phyloP scores from a whole-genome alignment of 2,797 vertebrate species.

The Rhinatrema bivittatum region DNA sequence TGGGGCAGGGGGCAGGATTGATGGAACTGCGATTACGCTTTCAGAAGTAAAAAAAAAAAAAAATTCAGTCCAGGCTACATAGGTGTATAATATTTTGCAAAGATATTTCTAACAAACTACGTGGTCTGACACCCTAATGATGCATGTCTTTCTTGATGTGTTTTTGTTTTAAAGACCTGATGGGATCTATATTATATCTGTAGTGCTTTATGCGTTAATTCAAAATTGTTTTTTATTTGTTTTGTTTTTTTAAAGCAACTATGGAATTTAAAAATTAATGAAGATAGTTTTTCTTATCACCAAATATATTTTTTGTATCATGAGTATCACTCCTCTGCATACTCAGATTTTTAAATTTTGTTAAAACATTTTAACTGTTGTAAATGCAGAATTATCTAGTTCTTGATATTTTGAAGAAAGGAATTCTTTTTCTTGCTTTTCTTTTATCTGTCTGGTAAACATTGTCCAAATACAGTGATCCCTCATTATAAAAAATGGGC shows the following conservation, averaged over 20 bases:
- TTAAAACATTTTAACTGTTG: slow-evolving; percentile 35
- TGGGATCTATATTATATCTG: slow-evolving; percentile 88
- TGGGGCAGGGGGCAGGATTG: no score
- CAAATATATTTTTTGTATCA: slow-evolving; percentile 28
- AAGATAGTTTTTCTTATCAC: slow-evolving; percentile 36
- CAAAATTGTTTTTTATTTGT: no score
- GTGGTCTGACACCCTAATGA: slow-evolving; percentile 82
- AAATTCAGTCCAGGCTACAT: slow-evolving; percentile 38
- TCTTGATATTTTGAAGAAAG: no score
- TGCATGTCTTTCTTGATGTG: slow-evolving; percentile 87
- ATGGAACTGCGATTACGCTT: slow-evolving; percentile 23
- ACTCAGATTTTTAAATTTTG: slow-evolving; percentile 31
- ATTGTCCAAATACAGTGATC: no score
- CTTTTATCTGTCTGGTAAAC: no score
- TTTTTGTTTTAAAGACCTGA: slow-evolving; percentile 79
- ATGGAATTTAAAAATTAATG: slow-evolving; percentile 45
- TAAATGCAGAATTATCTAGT: no score
- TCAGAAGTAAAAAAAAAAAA: slow-evolving; percentile 33
- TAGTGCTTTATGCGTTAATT: slow-evolving; percentile 87
- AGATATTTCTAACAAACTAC: slow-evolving; percentile 48
- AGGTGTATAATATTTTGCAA: slow-evolving; percentile 31
- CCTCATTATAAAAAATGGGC: no score
- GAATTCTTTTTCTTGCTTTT: no score
- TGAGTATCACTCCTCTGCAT: slow-evolving; percentile 29
- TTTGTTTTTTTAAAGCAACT: no score